Conservation (phyloP, 1,140 invertebrate genomes). For the Pomacea maculata region DNA sequence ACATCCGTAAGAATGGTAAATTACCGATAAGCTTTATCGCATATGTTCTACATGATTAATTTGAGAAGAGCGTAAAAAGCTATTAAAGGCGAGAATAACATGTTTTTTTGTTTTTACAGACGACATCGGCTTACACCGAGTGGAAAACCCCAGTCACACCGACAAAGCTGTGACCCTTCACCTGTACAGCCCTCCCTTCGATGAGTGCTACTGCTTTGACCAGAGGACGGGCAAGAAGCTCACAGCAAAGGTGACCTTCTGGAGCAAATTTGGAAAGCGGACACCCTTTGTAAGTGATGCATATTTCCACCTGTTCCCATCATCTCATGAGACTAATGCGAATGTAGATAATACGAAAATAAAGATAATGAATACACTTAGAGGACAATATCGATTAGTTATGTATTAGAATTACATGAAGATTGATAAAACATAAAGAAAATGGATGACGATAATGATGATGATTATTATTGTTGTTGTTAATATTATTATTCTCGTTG, state of each 20-base stretch:
- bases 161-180: constrained; percentile 92
- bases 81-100: not conserved
- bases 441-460: too few species aligned
- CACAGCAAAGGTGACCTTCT: constrained; percentile 83
- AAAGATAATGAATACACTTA: too few species aligned
- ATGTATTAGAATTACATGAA: too few species aligned
- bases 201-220: constrained; percentile 89
- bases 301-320: not conserved
- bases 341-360: not conserved
- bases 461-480: too few species aligned
- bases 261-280: constrained; percentile 80
- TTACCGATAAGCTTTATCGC: not conserved
- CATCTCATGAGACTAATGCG: not conserved
- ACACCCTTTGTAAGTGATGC: constrained; percentile 58
- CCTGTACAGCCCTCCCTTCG: constrained; percentile 95
- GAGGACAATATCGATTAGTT: too few species aligned
- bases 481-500: not conserved
- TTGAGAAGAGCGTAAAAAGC: not conserved
- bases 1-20: not conserved
- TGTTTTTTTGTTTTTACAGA: constrained; percentile 71
- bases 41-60: not conserved
- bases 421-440: too few species aligned
- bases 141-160: constrained; percentile 92
- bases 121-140: constrained; percentile 90
- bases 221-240: constrained; percentile 84